Conservation (phyloP, 2,888 invertebrate species). For the Drosophila histrio region DNA sequence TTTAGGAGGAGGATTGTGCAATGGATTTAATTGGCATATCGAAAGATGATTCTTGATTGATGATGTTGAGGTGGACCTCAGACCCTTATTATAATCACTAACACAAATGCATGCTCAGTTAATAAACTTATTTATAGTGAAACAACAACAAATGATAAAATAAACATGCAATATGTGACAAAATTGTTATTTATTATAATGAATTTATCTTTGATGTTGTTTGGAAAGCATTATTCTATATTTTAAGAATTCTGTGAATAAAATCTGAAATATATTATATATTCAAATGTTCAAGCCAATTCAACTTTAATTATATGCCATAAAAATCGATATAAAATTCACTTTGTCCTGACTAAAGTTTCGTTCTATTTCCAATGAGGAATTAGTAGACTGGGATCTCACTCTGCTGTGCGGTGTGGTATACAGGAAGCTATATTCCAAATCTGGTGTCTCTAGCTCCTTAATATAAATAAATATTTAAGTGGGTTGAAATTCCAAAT, state of each 20-base stretch:
- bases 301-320: neutral
- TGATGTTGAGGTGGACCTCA: neutral
- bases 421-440: too few relatives aligned
- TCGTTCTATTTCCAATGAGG: too few relatives aligned
- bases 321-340: too few relatives aligned
- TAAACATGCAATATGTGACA: constrained; percentile 8
- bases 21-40: neutral
- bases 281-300: neutral
- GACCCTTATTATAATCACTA: neutral
- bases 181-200: constrained; percentile 5
- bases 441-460: too few relatives aligned
- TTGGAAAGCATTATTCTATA: constrained; percentile 46
- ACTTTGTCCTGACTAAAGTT: too few relatives aligned
- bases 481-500: too few relatives aligned
- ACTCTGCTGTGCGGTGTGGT: too few relatives aligned
- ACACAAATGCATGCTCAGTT: neutral
- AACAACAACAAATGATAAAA: neutral
- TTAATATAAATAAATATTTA: too few relatives aligned
- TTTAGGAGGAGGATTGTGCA: neutral
- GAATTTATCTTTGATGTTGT: constrained; percentile 62
- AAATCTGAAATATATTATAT: constrained; percentile 35
- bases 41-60: neutral
- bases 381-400: too few relatives aligned
- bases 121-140: neutral
- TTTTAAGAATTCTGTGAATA: constrained; percentile 64